These are phyloP conservation scores for Cataglyphis altisquamis DNA, from an alignment of 2,888 invertebrate species.

Conservation along the genomic window DNA sequence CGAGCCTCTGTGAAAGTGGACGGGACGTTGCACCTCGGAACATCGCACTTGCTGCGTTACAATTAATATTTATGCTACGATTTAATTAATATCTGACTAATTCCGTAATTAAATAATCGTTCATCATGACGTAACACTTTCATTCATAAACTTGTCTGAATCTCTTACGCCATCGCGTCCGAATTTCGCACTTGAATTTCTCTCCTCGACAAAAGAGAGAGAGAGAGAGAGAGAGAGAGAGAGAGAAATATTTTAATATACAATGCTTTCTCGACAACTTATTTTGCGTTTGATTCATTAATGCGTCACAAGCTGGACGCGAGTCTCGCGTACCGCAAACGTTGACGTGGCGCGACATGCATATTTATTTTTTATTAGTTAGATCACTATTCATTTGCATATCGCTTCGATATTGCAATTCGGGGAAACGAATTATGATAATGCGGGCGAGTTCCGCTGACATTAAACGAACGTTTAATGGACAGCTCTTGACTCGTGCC, in stretches of 20 bases:
- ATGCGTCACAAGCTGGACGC: constrained; percentile 39
- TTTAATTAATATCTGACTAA: constrained; percentile 53
- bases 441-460: constrained; percentile 13
- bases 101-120: constrained; percentile 65
- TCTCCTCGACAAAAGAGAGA: constrained; percentile 54
- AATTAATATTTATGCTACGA: not conserved
- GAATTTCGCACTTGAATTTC: constrained; percentile 70
- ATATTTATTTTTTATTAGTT: constrained; percentile 35
- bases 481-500: constrained; percentile 4
- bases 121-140: constrained; percentile 67
- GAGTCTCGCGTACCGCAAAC: constrained; percentile 38
- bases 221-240: constrained; percentile 2
- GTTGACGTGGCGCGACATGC: constrained; percentile 32
- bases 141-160: constrained; percentile 59
- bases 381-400: constrained; percentile 39
- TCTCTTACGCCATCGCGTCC: constrained; percentile 50
- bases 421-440: constrained; percentile 43
- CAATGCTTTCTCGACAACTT: constrained; percentile 46
- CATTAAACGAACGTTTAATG: constrained; percentile 28
- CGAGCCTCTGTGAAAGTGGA: constrained; percentile 42
- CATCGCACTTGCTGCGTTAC: not conserved
- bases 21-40: not conserved
- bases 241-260: constrained; percentile 22
- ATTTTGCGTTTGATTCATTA: constrained; percentile 69
- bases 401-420: constrained; percentile 26